Evolutionary conservation across 64 coral and sea anemone genomes (phyloP).

Genomic region (Stichodactyla helianthus): DNA sequence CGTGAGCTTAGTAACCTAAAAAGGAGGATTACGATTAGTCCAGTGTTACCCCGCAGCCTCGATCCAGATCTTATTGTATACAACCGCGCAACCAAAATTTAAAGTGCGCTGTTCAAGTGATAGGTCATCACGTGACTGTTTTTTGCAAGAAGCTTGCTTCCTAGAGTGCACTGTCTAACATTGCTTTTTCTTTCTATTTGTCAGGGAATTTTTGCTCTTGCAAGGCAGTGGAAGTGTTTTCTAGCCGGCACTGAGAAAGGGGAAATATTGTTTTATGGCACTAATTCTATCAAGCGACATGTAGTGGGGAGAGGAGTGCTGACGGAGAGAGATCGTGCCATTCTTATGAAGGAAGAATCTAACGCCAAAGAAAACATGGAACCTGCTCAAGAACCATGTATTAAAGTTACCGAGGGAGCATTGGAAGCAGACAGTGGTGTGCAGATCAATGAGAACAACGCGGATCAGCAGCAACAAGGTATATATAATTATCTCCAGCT

Average conservation of each 20-base stretch:
- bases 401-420: background rate
- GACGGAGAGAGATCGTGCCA: slow-evolving; percentile 90
- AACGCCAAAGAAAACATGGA: slow-evolving; percentile 8
- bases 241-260: slow-evolving; percentile 88
- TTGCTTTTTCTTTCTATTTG: background rate
- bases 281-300: slow-evolving; percentile 82
- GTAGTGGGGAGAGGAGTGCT: slow-evolving; percentile 94
- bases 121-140: no score
- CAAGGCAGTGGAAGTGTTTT: slow-evolving; percentile 96
- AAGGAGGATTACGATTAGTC: no score
- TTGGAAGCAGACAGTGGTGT: slow-evolving; percentile 19
- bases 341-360: slow-evolving; percentile 75
- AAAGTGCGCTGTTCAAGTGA: no score
- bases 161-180: no score
- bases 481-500: background rate
- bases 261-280: slow-evolving; percentile 83
- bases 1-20: no score
- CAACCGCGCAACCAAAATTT: no score
- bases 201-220: slow-evolving; percentile 81
- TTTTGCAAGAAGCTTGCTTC: no score
- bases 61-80: no score
- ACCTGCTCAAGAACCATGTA: slow-evolving; percentile 22
- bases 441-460: background rate
- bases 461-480: slow-evolving; percentile 12
- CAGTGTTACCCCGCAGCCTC: no score